Evolutionary conservation across 2,888 invertebrate genomes (phyloP).

Genomic region (Watsonalla cultraria): DNA sequence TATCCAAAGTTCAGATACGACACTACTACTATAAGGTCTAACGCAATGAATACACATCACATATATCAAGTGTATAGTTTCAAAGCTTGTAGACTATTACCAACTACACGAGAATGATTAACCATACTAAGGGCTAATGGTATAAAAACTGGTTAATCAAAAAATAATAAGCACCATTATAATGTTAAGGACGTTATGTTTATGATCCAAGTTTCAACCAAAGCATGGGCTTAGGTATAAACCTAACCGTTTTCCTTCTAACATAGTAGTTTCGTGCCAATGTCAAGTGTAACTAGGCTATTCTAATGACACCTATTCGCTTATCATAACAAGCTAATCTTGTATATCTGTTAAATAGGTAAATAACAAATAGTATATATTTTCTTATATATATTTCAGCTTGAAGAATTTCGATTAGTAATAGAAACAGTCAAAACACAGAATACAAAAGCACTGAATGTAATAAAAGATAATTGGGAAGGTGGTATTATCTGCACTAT

Average conservation of each 20-base stretch:
- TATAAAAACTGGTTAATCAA: neutral
- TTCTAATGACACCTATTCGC: constrained; percentile 14
- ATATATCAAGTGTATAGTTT: no score
- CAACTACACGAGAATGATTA: no score
- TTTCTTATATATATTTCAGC: no score
- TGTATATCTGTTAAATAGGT: no score
- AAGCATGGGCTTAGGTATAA: constrained; percentile 15
- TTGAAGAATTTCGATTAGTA: no score
- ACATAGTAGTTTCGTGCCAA: constrained; percentile 52
- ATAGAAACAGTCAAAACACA: no score
- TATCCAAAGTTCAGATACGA: no score
- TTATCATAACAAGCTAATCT: neutral
- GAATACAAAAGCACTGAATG: neutral
- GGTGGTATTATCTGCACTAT: constrained; percentile 48
- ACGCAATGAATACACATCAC: no score
- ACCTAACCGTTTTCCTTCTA: constrained; percentile 52
- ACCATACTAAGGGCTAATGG: no score
- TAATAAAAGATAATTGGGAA: constrained; percentile 4
- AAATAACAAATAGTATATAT: no score
- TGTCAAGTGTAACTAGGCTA: constrained; percentile 61
- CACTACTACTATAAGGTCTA: no score
- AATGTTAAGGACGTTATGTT: constrained; percentile 28
- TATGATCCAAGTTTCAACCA: constrained; percentile 24
- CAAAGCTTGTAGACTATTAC: no score
- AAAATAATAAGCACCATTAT: neutral